Evolutionary conservation across 1,140 invertebrate genomes (phyloP), one percentile per base, ranked within the genome.

Genomic region (Drosophila biarmipes): DNA sequence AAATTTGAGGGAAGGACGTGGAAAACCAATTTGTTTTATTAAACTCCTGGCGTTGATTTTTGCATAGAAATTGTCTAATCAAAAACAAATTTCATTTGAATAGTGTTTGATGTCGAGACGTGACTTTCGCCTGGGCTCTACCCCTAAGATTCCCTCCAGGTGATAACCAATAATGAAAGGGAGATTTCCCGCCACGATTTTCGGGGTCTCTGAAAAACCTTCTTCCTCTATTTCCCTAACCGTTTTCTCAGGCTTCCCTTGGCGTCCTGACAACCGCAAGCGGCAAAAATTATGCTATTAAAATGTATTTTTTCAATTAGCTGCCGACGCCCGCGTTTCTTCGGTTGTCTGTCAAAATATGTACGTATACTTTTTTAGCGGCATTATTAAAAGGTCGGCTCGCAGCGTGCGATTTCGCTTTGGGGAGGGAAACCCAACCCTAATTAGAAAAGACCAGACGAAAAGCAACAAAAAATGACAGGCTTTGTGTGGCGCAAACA

Each of bases 51-150:
- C 42, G 64, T 38, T 71, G 64, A 71, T 71, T 71, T 71, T 56
- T 56, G 67, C 67, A 71, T 71, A 69, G 63, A 71, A 71, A 71
- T 71, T 71, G 64, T 71, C 67, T 71, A 71, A 71, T 71, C 67
- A 71, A 71, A 71, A 71, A 71, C 64, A 71, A 71, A 71, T 71
- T 71, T 69, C 40, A 71, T 71, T 71, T 71, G 64, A 71, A 71
- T 71, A 69, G 67, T 71, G 67, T 71, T 71, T 71, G 67, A 71
- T 71, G 67, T 69, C 42, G 51, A 56, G 34, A 69, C 67, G 67
- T 71, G 67, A 71, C 64, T 56, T 69, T 56, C 67, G 42, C 14
- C 52, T 24, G 49, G n/a, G 27, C 34, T 40, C 34, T 24, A 24
- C 67, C 48, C 27, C n/a, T 0, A 35, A 71, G 64, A 71, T 71